Evolutionary conservation across 2,888 invertebrate species (phyloP).

Genomic region (Tetranychus truncatus): DNA sequence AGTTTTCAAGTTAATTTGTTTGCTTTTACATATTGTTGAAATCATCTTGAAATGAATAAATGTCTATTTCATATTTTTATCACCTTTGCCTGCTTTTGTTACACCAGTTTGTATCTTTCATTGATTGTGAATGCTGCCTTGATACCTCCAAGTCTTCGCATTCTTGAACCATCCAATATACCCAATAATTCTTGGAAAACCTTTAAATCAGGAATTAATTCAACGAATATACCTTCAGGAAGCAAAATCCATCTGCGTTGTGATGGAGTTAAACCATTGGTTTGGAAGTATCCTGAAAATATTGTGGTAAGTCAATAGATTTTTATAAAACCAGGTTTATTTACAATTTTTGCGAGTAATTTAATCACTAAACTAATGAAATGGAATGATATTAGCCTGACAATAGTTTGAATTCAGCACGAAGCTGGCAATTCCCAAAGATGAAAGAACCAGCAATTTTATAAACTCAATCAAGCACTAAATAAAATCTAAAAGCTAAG

Average conservation of each 20-base stretch:
- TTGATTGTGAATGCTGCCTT: background rate
- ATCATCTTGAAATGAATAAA: too few species aligned
- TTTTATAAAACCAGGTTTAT: background rate
- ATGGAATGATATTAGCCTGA: too few species aligned
- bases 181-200: background rate
- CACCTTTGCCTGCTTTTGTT: background rate
- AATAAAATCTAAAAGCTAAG: too few species aligned
- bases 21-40: too few species aligned
- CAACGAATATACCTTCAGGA: background rate
- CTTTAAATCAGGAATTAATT: background rate
- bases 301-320: background rate
- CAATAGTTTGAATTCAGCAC: too few species aligned
- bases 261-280: background rate
- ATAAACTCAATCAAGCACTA: too few species aligned
- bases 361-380: too few species aligned
- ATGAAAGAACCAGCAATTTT: too few species aligned
- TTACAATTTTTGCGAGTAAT: too few species aligned
- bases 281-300: constrained; percentile 10
- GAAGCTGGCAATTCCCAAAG: too few species aligned
- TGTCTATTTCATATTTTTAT: background rate
- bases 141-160: background rate
- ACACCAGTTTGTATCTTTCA: background rate
- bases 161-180: background rate
- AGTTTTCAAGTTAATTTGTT: too few species aligned
- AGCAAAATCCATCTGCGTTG: background rate